phyloP scores from a whole-genome alignment of 1,140 invertebrate genomes.

The Dendrolimus kikuchii region DNA sequence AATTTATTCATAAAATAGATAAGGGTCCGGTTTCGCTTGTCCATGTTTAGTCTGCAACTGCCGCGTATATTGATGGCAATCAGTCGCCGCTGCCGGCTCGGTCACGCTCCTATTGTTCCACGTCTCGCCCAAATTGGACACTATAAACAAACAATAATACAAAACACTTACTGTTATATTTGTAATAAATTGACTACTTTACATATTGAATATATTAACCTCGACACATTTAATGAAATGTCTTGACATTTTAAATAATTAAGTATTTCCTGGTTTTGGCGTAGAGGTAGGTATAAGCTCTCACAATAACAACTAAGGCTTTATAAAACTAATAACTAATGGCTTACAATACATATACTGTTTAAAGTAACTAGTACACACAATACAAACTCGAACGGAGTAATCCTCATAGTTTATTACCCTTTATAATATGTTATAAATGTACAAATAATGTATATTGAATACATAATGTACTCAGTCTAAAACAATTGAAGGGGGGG shows the following conservation, averaged over 20 bases:
- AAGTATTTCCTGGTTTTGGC: too few species aligned
- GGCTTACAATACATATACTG: too few species aligned
- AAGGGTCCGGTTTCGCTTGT: constrained; percentile 21
- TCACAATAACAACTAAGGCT: too few species aligned
- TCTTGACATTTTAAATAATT: neutral
- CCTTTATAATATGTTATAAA: too few species aligned
- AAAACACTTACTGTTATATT: constrained; percentile 13
- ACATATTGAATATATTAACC: neutral
- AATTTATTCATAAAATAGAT: constrained; percentile 33
- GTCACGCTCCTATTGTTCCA: constrained; percentile 52
- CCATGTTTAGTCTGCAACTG: constrained; percentile 22
- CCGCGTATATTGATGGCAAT: constrained; percentile 34
- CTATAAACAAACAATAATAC: constrained; percentile 27
- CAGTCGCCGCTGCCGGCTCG: constrained; percentile 23
- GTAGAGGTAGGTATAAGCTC: too few species aligned
- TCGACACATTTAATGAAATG: neutral
- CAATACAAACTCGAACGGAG: too few species aligned
- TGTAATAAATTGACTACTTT: constrained; percentile 18
- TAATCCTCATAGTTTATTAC: too few species aligned
- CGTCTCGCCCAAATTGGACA: constrained; percentile 39
- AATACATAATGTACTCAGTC: too few species aligned
- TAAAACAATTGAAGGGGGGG: too few species aligned
- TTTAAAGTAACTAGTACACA: too few species aligned
- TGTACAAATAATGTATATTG: too few species aligned
- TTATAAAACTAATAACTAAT: too few species aligned